Evolutionary conservation across 2,888 invertebrate genomes (phyloP).

Genomic region (Hypselothyrea guttata): DNA sequence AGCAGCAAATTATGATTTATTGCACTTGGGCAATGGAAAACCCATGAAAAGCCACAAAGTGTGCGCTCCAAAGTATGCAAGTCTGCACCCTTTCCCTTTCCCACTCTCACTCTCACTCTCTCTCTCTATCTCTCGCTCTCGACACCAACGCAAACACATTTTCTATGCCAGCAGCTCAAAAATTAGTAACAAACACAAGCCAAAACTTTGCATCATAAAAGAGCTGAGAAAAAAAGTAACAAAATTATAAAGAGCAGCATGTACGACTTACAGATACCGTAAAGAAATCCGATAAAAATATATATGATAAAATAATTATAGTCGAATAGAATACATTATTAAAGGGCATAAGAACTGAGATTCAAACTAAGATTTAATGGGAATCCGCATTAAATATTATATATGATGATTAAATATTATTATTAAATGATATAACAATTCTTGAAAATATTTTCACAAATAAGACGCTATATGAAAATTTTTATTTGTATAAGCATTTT

Average conservation of each 20-base stretch:
- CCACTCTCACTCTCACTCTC: slow-evolving; percentile 1
- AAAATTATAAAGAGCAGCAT: neutral
- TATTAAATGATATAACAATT: too few species aligned
- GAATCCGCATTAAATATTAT: too few species aligned
- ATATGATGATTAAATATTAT: too few species aligned
- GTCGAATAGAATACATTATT: too few species aligned
- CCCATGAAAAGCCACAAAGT: slow-evolving; percentile 61
- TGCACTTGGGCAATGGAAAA: slow-evolving; percentile 52
- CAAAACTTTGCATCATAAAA: slow-evolving; percentile 44
- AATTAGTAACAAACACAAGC: slow-evolving; percentile 28
- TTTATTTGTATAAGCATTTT: too few species aligned
- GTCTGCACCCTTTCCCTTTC: neutral
- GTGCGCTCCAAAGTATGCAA: slow-evolving; percentile 55
- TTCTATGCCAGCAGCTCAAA: slow-evolving; percentile 30
- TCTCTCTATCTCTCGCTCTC: neutral
- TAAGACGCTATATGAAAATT: too few species aligned
- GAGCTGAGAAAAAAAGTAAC: neutral
- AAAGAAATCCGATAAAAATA: neutral
- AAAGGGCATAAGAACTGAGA: too few species aligned
- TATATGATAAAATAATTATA: too few species aligned
- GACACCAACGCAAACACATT: slow-evolving; percentile 24
- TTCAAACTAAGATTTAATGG: too few species aligned
- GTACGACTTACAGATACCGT: too few species aligned
- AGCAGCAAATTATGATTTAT: slow-evolving; percentile 75
- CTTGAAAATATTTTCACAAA: too few species aligned